Percentiles rank a stretch among this genome's conserved stretches.
Conservation (phyloP, 2,113 vertebrate species). For the Myrmophylax atrothorax region DNA sequence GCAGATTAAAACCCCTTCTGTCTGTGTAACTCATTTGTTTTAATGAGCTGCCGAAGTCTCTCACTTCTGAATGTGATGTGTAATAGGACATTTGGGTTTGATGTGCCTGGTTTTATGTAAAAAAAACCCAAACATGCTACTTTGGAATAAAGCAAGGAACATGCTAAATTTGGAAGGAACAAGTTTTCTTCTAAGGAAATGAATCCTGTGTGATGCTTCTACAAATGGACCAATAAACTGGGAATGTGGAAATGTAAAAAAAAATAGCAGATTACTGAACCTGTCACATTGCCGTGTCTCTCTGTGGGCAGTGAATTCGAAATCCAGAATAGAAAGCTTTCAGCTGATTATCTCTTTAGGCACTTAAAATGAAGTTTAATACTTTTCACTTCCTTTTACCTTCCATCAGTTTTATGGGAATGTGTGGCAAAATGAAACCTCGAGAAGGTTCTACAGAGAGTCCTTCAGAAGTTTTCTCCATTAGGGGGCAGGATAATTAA, state of each 20-base stretch:
- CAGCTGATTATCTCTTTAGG: not conserved
- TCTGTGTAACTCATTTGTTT: not conserved
- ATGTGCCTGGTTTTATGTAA: not conserved
- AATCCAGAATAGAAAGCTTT: not conserved
- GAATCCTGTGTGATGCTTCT: not conserved
- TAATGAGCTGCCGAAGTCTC: not conserved
- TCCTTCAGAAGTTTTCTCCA: not conserved
- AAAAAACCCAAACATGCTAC: not conserved
- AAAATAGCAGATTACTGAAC: not conserved
- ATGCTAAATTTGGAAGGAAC: not conserved
- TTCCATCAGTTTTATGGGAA: not conserved
- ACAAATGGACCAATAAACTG: not conserved
- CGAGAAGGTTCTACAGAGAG: not conserved
- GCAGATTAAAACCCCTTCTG: not conserved
- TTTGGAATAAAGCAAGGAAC: not conserved
- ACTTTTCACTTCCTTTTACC: not conserved
- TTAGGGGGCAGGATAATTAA: not conserved
- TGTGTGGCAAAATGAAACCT: not conserved
- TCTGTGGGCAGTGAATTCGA: not conserved
- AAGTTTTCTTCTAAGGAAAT: not conserved
- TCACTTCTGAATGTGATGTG: not conserved
- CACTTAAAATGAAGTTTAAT: not conserved
- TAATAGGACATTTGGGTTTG: not conserved
- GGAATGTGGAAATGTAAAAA: not conserved
- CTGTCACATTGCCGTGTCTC: rapidly evolving